These are phyloP conservation scores for Agrotis clavis DNA, from an alignment of 2,888 invertebrate genomes.

Conservation along the genomic window DNA sequence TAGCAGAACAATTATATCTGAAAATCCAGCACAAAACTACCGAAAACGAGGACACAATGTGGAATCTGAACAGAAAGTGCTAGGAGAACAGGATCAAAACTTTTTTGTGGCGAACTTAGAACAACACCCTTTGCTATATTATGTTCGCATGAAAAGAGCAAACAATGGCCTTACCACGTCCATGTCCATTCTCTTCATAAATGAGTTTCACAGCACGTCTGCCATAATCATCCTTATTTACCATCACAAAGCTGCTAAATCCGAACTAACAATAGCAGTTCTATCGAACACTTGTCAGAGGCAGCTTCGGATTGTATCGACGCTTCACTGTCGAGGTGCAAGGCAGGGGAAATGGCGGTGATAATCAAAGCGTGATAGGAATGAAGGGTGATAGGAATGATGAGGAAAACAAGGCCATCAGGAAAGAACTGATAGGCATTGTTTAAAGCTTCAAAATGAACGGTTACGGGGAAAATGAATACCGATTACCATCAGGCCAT, in stretches of 20 bases:
- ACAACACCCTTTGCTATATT: no score
- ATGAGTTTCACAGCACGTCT: neutral
- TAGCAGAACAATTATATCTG: no score
- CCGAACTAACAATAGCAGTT: constrained; percentile 45
- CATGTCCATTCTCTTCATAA: neutral
- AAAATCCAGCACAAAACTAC: no score
- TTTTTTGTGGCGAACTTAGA: no score
- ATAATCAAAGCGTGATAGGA: constrained; percentile 26
- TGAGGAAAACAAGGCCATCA: constrained; percentile 4
- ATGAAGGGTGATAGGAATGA: neutral
- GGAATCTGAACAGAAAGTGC: no score
- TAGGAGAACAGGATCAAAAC: no score
- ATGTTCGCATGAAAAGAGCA: neutral
- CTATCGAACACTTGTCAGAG: constrained; percentile 38
- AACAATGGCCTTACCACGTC: neutral
- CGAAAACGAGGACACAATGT: no score
- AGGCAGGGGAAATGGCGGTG: constrained; percentile 23
- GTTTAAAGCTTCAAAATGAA: neutral
- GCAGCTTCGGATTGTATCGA: constrained; percentile 53
- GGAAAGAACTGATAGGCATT: neutral
- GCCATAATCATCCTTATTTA: constrained; percentile 12
- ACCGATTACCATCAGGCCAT: no score
- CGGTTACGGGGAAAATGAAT: no score
- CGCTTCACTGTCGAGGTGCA: constrained; percentile 40
- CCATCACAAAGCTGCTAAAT: constrained; percentile 25